phyloP scores from a whole-genome alignment of 2,888 invertebrate genomes.

The Tortricodes alternella region DNA sequence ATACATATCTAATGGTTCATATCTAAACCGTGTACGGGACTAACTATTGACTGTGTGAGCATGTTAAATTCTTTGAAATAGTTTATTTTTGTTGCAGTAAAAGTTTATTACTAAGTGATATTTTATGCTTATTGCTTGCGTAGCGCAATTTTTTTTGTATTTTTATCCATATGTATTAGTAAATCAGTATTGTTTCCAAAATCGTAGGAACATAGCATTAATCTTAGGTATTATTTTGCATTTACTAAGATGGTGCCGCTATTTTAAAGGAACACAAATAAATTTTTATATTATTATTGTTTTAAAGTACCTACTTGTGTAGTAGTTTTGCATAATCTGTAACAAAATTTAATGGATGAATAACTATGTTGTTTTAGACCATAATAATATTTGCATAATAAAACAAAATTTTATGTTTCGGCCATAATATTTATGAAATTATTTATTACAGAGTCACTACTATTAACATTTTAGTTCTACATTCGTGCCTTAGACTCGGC shows the following conservation, averaged over 20 bases:
- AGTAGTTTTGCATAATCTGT: constrained; percentile 24
- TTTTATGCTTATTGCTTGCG: constrained; percentile 40
- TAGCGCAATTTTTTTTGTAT: constrained; percentile 34
- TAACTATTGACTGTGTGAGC: constrained; percentile 41
- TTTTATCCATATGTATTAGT: constrained; percentile 29
- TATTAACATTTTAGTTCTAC: constrained; percentile 26
- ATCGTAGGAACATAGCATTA: constrained; percentile 18
- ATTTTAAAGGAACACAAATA: constrained; percentile 27
- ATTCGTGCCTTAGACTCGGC: constrained; percentile 65
- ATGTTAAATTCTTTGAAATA: constrained; percentile 77
- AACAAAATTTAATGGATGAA: constrained; percentile 31
- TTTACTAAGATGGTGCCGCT: constrained; percentile 25
- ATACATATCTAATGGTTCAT: constrained; percentile 13
- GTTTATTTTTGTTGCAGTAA: constrained; percentile 71
- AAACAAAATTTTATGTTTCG: constrained; percentile 21
- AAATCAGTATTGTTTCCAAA: constrained; percentile 29
- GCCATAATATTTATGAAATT: constrained; percentile 19
- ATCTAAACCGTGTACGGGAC: constrained; percentile 13
- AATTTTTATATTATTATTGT: constrained; percentile 25
- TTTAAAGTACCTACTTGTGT: constrained; percentile 19
- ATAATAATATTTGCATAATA: constrained; percentile 33
- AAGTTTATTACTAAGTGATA: constrained; percentile 60
- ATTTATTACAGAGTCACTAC: constrained; percentile 25
- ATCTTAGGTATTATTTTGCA: constrained; percentile 29
- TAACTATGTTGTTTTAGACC: constrained; percentile 35